Conservation (phyloP, 2,797 vertebrate species). For the Myoxocephalus aenaeus region DNA sequence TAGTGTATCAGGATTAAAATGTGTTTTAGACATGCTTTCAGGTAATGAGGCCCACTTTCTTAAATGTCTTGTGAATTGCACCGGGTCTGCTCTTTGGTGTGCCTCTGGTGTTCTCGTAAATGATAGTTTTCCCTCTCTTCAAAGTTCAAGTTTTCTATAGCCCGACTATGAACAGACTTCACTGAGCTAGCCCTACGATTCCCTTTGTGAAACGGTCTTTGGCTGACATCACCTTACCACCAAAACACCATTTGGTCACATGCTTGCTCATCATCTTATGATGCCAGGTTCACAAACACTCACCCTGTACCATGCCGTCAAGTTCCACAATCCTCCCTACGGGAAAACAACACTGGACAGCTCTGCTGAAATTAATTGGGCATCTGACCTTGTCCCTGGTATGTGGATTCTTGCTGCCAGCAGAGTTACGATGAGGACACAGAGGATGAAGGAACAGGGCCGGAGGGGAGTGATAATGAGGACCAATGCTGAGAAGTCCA, state of each 20-base stretch:
- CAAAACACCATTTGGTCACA: constrained; percentile 45
- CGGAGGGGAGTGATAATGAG: constrained; percentile 44
- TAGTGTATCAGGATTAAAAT: constrained; percentile 66
- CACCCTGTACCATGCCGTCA: constrained; percentile 24
- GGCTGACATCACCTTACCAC: neutral
- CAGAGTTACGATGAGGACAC: constrained; percentile 36
- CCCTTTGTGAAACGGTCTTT: constrained; percentile 5
- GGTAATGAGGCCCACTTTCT: constrained; percentile 63
- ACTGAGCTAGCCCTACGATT: neutral
- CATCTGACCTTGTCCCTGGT: constrained; percentile 48
- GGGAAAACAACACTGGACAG: constrained; percentile 35
- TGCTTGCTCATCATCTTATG: constrained; percentile 17
- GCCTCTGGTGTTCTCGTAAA: neutral
- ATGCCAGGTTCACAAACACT: constrained; percentile 32
- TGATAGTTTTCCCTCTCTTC: neutral
- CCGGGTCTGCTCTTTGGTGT: constrained; percentile 6
- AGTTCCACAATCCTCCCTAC: constrained; percentile 30
- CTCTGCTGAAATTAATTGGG: constrained; percentile 56
- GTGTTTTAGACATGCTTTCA: constrained; percentile 63
- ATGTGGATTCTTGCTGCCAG: constrained; percentile 43
- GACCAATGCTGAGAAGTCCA: neutral
- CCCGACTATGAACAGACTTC: constrained; percentile 3
- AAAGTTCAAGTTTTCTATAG: no score
- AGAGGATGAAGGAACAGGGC: constrained; percentile 32
- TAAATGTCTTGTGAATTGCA: constrained; percentile 17